phyloP scores from a whole-genome alignment of 2,888 invertebrate genomes.

The Brachyopa scutellaris region DNA sequence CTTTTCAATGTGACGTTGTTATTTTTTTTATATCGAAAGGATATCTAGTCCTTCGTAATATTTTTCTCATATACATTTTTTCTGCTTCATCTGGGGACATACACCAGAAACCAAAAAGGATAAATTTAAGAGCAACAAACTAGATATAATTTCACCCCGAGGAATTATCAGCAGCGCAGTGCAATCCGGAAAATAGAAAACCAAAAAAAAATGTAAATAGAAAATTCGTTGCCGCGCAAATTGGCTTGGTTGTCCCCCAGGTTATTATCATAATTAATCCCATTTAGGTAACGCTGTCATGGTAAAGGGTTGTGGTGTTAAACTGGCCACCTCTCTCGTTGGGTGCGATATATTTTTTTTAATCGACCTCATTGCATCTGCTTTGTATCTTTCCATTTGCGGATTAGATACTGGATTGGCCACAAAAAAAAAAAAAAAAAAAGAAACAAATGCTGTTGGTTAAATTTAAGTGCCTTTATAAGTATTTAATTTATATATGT shows the following conservation, averaged over 20 bases:
- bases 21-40: not conserved
- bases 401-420: not conserved
- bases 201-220: constrained; percentile 12
- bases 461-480: no score
- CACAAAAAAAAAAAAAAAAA: no score
- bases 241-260: constrained; percentile 59
- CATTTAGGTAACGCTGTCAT: constrained; percentile 48
- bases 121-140: constrained; percentile 32
- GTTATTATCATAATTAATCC: constrained; percentile 70
- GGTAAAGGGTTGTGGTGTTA: constrained; percentile 43
- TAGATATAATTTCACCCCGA: constrained; percentile 48
- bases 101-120: constrained; percentile 17
- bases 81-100: constrained; percentile 17
- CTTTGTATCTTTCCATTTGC: no score
- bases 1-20: not conserved
- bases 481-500: no score
- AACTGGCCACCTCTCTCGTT: constrained; percentile 49
- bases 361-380: not conserved
- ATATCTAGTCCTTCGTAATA: constrained; percentile 40
- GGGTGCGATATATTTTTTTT: not conserved
- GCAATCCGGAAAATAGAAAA: constrained; percentile 50
- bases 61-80: no score
- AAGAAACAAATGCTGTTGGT: no score
- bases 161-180: constrained; percentile 64
- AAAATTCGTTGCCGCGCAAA: constrained; percentile 48